Evolutionary conservation across 1,140 invertebrate species (phyloP).

Genomic region (Archivesica marissinica): DNA sequence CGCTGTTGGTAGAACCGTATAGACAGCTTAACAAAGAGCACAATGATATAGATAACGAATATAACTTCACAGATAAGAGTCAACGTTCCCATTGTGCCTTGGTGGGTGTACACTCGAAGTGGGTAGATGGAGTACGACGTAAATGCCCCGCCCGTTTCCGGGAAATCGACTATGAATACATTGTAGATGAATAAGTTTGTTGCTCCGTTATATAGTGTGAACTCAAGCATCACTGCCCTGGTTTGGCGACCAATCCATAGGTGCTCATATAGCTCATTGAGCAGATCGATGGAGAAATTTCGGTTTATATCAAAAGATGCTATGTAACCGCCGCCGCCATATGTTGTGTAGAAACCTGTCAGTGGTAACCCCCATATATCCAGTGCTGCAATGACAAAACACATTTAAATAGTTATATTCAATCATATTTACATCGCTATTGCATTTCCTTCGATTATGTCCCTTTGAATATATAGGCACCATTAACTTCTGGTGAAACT

Average conservation of each 20-base stretch:
- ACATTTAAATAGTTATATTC: too few species aligned
- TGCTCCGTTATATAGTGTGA: conserved; percentile 85
- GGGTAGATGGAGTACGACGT: conserved; percentile 53
- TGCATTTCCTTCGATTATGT: too few species aligned
- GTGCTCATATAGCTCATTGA: conserved; percentile 77
- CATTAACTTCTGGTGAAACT: too few species aligned
- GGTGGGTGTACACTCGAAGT: conserved; percentile 41
- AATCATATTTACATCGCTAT: too few species aligned
- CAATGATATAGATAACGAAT: conserved; percentile 46
- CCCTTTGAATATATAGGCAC: too few species aligned
- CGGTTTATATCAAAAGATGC: conserved; percentile 49
- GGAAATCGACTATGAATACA: conserved; percentile 79
- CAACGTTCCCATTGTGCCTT: conserved; percentile 23
- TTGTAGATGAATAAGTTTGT: conserved; percentile 69
- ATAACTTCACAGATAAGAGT: conserved; percentile 54
- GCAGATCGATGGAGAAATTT: conserved; percentile 5
- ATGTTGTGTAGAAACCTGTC: conserved; percentile 54
- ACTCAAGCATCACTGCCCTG: conserved; percentile 85
- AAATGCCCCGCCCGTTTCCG: conserved; percentile 81
- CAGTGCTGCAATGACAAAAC: conserved; percentile 21
- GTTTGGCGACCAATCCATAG: conserved; percentile 85
- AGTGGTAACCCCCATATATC: conserved; percentile 61
- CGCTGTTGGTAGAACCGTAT: conserved; percentile 36
- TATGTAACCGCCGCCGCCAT: conserved; percentile 69
- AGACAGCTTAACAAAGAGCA: conserved; percentile 37